Evolutionary conservation across 2,888 invertebrate species (phyloP).

Genomic region (Pristionchus mayeri): DNA sequence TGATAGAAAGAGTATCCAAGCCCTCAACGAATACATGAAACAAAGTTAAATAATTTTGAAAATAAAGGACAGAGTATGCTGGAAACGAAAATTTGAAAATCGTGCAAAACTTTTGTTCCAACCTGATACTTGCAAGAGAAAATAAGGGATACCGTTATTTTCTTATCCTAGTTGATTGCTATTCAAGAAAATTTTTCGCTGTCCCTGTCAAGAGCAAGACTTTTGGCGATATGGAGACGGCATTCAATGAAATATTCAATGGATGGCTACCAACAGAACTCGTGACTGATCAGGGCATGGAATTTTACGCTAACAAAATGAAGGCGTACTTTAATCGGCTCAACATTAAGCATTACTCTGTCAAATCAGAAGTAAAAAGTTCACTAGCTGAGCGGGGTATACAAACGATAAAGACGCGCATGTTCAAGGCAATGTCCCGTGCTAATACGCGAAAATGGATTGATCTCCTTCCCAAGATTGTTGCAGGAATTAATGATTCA

Average conservation of each 20-base stretch:
- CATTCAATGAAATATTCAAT: not conserved
- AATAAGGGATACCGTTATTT: not conserved
- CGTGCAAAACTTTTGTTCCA: no score
- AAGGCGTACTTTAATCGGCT: not conserved
- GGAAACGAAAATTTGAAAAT: no score
- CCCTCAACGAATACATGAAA: no score
- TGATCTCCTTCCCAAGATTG: not conserved
- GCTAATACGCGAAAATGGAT: not conserved
- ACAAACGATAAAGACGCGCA: not conserved
- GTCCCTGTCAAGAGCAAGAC: not conserved
- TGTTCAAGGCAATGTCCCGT: not conserved
- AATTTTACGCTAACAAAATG: not conserved
- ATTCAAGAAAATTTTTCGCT: not conserved
- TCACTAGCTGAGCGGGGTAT: not conserved
- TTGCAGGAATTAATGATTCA: not conserved
- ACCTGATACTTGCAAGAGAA: not conserved
- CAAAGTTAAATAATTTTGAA: no score
- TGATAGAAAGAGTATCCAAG: no score
- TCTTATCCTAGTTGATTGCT: not conserved
- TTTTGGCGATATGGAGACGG: not conserved
- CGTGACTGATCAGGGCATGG: not conserved
- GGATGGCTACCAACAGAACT: not conserved
- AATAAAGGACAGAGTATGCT: no score
- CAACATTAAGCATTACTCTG: not conserved
- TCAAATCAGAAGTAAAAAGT: not conserved